These are phyloP conservation scores for Micromys minutus DNA, from an alignment of 2,113 vertebrate species.

Conservation along the genomic window DNA sequence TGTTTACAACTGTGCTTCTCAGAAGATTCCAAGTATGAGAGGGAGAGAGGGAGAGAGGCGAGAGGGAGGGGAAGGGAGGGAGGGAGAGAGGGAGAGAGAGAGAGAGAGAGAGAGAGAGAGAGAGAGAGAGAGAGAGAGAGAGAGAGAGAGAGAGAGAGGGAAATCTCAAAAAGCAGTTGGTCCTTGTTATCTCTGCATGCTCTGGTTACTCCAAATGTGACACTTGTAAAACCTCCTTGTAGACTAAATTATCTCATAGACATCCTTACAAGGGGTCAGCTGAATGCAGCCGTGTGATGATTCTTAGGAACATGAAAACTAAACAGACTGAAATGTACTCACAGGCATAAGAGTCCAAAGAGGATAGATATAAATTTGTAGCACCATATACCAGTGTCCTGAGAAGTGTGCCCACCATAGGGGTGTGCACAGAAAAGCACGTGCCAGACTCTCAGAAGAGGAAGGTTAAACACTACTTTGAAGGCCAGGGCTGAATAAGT, in stretches of 20 bases:
- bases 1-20: not conserved
- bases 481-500: not conserved
- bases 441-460: not conserved
- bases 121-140: too few species aligned
- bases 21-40: not conserved
- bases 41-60: too few species aligned
- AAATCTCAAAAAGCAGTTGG: not conserved
- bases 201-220: not conserved
- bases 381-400: not conserved
- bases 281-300: not conserved
- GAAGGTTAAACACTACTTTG: too few species aligned
- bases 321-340: not conserved
- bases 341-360: not conserved
- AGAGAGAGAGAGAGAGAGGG: too few species aligned
- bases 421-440: not conserved
- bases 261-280: not conserved
- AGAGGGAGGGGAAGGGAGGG: too few species aligned
- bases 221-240: not conserved
- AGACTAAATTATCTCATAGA: not conserved
- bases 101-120: too few species aligned
- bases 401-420: not conserved
- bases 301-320: not conserved
- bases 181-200: not conserved
- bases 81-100: too few species aligned
- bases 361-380: not conserved